phyloP scores from a whole-genome alignment of 1,140 invertebrate species.

The Drosophila nigrodunni region DNA sequence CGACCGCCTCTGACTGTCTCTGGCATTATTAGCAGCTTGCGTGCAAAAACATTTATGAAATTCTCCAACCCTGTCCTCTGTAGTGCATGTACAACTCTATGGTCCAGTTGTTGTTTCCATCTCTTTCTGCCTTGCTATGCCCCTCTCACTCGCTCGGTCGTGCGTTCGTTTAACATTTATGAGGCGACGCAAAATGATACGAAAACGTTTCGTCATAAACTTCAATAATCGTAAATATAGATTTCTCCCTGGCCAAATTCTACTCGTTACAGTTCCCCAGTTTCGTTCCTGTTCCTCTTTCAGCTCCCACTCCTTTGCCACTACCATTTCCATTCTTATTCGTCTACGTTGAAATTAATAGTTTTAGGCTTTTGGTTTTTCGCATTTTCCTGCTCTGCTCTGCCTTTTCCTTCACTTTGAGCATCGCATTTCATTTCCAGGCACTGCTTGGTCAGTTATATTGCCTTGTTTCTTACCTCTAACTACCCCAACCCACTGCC shows the following conservation, averaged over 20 bases:
- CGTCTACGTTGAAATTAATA: conserved; percentile 75
- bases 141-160: conserved; percentile 10
- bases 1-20: neutral
- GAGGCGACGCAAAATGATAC: conserved; percentile 84
- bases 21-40: conserved; percentile 77
- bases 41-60: conserved; percentile 81
- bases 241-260: conserved; percentile 68
- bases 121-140: neutral
- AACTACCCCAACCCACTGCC: too few species aligned
- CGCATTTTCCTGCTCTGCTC: neutral
- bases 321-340: conserved; percentile 4
- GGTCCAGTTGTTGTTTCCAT: conserved; percentile 5
- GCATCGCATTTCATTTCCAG: conserved; percentile 79
- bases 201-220: conserved; percentile 85
- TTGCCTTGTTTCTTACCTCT: conserved; percentile 28
- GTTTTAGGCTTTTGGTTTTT: conserved; percentile 74
- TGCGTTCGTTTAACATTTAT: conserved; percentile 72
- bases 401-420: conserved; percentile 6
- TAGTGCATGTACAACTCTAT: conserved; percentile 7
- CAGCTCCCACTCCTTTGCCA: neutral
- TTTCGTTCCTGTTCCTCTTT: neutral
- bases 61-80: conserved; percentile 43
- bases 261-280: conserved; percentile 12
- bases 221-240: conserved; percentile 85
- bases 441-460: conserved; percentile 66